phyloP scores from a whole-genome alignment of 2,797 vertebrate genomes.

The Platalea minor region DNA sequence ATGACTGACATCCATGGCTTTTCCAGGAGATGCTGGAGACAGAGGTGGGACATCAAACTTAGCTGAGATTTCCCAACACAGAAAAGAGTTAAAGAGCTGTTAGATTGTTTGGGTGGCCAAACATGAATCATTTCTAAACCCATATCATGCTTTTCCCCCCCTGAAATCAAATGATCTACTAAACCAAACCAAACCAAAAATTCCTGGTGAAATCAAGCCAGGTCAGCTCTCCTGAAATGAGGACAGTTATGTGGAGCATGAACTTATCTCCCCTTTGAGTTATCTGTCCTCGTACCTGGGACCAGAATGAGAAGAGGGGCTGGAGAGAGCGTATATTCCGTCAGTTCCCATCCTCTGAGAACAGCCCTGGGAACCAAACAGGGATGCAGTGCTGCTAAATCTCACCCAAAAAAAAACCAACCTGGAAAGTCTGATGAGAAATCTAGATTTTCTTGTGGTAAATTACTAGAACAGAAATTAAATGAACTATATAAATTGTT shows the following conservation, averaged over 20 bases:
- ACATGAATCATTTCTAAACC: not conserved
- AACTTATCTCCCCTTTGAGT: not conserved
- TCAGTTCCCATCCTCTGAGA: constrained; percentile 69
- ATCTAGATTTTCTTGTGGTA: not conserved
- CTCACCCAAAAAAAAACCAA: constrained; percentile 47
- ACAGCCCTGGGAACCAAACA: constrained; percentile 68
- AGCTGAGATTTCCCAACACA: not conserved
- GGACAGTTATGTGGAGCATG: not conserved
- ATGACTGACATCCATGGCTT: not conserved
- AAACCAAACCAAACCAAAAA: not conserved
- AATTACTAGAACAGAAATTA: not conserved
- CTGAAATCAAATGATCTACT: not conserved
- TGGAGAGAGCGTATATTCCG: constrained; percentile 55
- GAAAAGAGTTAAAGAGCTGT: not conserved
- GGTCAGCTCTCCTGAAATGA: not conserved
- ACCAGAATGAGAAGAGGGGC: constrained; percentile 68
- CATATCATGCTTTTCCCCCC: not conserved
- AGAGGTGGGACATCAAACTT: not conserved
- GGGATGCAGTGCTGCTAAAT: constrained; percentile 72
- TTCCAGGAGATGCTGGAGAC: not conserved
- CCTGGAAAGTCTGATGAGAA: constrained; percentile 63
- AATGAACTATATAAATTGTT: not conserved
- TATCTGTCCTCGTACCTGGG: too few relatives aligned
- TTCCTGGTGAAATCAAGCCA: not conserved
- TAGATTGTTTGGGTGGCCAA: not conserved